These are phyloP conservation scores for Drosophila sp. DNA, from an alignment of 1,140 invertebrate species.

Conservation along the genomic window DNA sequence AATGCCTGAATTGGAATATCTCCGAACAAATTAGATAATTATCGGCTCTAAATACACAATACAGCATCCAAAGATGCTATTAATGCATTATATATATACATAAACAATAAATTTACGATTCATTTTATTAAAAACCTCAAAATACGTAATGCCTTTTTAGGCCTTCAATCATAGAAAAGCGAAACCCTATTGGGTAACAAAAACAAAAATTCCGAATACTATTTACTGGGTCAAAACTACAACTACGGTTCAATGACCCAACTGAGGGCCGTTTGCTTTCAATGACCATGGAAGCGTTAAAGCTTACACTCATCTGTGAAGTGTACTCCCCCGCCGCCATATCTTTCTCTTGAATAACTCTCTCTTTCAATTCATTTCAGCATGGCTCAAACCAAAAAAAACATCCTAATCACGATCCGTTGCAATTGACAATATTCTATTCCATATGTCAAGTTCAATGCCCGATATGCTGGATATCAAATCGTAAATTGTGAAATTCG, in stretches of 20 bases:
- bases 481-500: background rate
- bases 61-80: slow-evolving; percentile 2
- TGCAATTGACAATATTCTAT: background rate
- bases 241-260: background rate
- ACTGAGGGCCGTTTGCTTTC: slow-evolving; percentile 4
- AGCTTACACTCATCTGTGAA: background rate
- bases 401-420: background rate
- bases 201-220: background rate
- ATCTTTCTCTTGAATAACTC: background rate
- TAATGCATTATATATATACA: background rate
- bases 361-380: background rate
- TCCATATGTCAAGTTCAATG: slow-evolving; percentile 47
- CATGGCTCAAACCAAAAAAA: background rate
- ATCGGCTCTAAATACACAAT: background rate
- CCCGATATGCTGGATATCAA: slow-evolving; percentile 29
- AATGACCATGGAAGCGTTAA: background rate
- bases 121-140: background rate
- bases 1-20: background rate
- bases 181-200: background rate
- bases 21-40: slow-evolving; percentile 8
- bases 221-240: slow-evolving; percentile 7
- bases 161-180: background rate
- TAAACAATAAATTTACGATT: background rate
- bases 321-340: background rate
- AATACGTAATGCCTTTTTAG: background rate